phyloP scores from a whole-genome alignment of 2,113 vertebrate species.

The Mesembrinibis cayennensis region DNA sequence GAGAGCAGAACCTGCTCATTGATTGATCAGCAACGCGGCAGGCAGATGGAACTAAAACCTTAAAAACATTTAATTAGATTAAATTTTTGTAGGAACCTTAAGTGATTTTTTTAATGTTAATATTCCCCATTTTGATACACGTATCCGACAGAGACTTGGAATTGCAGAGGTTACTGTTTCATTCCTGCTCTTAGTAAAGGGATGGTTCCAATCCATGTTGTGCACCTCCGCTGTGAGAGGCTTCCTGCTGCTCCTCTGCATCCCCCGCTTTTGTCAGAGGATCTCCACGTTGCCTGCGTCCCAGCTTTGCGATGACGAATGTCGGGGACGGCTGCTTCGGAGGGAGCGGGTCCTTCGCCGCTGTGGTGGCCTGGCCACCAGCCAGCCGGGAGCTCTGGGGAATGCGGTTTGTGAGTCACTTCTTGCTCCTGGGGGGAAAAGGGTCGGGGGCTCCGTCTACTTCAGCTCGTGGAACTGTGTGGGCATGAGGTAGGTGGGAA shows the following conservation, averaged over 20 bases:
- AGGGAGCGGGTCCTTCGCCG: not conserved
- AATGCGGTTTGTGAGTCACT: not conserved
- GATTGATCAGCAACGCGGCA: not conserved
- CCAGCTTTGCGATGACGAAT: not conserved
- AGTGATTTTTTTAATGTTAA: not conserved
- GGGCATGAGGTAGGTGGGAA: not conserved
- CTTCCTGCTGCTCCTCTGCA: not conserved
- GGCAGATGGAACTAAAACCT: not conserved
- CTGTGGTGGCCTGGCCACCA: not conserved
- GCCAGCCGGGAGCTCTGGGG: not conserved
- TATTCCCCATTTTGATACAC: not conserved
- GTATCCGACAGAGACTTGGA: not conserved
- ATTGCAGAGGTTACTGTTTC: not conserved
- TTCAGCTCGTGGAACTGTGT: not conserved
- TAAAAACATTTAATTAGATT: not conserved
- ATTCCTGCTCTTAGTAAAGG: not conserved
- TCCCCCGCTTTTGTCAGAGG: not conserved
- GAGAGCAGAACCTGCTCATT: not conserved
- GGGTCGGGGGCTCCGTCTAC: not conserved
- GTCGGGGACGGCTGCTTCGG: not conserved
- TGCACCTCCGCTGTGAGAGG: not conserved
- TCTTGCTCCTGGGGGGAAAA: not conserved
- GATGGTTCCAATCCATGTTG: not conserved
- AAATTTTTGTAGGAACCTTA: not conserved
- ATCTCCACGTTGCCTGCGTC: not conserved